Base-by-base conservation (phyloP, 2,888 invertebrate genomes). In the Hyposoter dolosus region DNA sequence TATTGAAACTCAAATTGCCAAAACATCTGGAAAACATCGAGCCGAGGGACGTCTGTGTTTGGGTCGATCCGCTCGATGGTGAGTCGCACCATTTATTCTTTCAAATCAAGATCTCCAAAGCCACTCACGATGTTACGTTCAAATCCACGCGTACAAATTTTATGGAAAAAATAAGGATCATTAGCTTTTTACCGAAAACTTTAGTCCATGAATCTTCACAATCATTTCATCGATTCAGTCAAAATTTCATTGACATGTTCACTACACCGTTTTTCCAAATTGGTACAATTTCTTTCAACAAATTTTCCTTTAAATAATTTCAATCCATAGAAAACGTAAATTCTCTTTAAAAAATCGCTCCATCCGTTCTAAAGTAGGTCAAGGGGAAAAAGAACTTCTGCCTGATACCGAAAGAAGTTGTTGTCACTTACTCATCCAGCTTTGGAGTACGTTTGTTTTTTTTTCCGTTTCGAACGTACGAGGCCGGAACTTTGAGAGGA, bases 61-160 rank as follows among this genome's bases (percentile, higher is more conserved):
- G 99, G 99, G 99, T 99, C 0, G 99, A 99, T 95, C 99, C 99
- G 0, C 95, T 99, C 10, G 99, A 99, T 95, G 99, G 99, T 94
- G 90, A 68, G 76, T 78, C 19, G 28, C 66, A 63, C 65, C 7
- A 53, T 15, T 40, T n/a, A 17, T 35, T 32, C 9, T 7, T 40
- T 9, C n/a, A 3, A 10, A 19, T 43, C 35, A 9, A 47, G 9
- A 7, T 45, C 72, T 50, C 74, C 45, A 60, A 35, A 53, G 35
- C 35, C 6, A 53, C 2, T 19, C 15, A 3, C 3, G 7, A 3
- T 50, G 6, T 50, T n/a, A 17, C 15, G 0, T 50, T 50, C 50
- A 17, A n/a, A n/a, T 28, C 28, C 17, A 50, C n/a, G n/a, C 6
- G n/a, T 50, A n/a, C 5, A 50, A n/a, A 50, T 50, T n/a, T 50